Evolutionary conservation across 2,113 vertebrate species (phyloP).

Genomic region (Globicephala melas): DNA sequence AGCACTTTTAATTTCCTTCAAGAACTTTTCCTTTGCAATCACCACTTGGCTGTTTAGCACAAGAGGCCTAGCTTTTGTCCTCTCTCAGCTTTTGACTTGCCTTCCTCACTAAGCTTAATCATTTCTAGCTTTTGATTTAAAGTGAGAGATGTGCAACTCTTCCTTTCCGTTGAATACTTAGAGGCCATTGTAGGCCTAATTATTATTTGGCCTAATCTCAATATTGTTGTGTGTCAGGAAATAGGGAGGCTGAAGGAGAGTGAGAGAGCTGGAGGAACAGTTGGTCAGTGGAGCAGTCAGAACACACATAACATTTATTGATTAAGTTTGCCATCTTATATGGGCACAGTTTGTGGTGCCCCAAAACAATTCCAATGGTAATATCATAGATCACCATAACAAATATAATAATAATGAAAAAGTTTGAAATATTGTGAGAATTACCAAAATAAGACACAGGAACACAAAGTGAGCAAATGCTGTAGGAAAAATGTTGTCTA

Average conservation of each 20-base stretch:
- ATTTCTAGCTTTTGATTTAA: background rate
- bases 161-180: background rate
- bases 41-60: background rate
- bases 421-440: background rate
- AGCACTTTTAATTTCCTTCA: background rate
- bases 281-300: background rate
- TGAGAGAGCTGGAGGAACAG: background rate
- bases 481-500: background rate
- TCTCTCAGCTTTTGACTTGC: background rate
- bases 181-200: too few species aligned
- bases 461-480: background rate
- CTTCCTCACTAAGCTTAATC: background rate
- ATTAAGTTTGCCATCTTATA: background rate
- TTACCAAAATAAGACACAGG: background rate
- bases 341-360: background rate
- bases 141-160: background rate
- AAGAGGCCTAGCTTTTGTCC: background rate
- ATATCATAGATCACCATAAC: background rate
- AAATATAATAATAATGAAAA: background rate
- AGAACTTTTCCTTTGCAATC: background rate
- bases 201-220: background rate
- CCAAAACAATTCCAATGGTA: background rate
- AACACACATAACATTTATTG: background rate
- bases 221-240: background rate
- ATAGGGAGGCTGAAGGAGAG: background rate